These are phyloP conservation scores for Oostethus manadensis DNA, from an alignment of 2,113 vertebrate species.

Conservation along the genomic window DNA sequence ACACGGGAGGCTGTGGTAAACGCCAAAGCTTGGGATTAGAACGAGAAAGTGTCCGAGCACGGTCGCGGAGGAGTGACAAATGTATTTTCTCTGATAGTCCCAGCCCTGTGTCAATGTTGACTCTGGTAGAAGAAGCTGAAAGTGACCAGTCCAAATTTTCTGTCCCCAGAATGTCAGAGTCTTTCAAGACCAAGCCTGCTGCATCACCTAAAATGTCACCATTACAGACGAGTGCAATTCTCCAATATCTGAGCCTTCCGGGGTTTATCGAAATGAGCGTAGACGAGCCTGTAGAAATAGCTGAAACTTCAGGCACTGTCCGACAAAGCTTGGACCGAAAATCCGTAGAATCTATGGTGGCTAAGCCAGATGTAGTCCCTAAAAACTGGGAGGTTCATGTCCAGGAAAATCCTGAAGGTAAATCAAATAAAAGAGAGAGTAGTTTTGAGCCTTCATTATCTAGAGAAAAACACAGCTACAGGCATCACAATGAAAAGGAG, in stretches of 20 bases:
- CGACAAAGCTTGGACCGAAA: constrained; percentile 29
- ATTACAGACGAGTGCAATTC: constrained; percentile 73
- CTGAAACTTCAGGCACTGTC: constrained; percentile 29
- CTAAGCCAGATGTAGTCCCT: constrained; percentile 67
- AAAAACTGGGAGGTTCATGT: constrained; percentile 65
- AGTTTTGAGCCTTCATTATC: constrained; percentile 14
- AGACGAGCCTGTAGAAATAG: constrained; percentile 67
- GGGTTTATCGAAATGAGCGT: constrained; percentile 80
- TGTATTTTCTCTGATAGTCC: constrained; percentile 65
- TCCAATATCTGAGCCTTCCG: constrained; percentile 76
- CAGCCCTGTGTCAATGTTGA: constrained; percentile 60
- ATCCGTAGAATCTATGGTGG: constrained; percentile 24
- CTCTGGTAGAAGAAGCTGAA: constrained; percentile 67
- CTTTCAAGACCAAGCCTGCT: constrained; percentile 53
- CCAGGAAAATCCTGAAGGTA: constrained; percentile 33
- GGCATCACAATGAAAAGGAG: constrained; percentile 29
- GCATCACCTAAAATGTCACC: constrained; percentile 56
- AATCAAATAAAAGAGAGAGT: constrained; percentile 20
- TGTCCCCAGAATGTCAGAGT: constrained; percentile 58
- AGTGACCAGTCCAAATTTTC: constrained; percentile 69
- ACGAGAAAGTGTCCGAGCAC: constrained; percentile 62
- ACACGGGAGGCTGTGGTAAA: constrained; percentile 12
- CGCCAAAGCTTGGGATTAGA: constrained; percentile 50
- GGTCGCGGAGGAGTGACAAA: constrained; percentile 71
- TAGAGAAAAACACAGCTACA: constrained; percentile 17